Conservation (phyloP, 2,797 vertebrate species). For the Tokudaia tokunoshimensis region DNA sequence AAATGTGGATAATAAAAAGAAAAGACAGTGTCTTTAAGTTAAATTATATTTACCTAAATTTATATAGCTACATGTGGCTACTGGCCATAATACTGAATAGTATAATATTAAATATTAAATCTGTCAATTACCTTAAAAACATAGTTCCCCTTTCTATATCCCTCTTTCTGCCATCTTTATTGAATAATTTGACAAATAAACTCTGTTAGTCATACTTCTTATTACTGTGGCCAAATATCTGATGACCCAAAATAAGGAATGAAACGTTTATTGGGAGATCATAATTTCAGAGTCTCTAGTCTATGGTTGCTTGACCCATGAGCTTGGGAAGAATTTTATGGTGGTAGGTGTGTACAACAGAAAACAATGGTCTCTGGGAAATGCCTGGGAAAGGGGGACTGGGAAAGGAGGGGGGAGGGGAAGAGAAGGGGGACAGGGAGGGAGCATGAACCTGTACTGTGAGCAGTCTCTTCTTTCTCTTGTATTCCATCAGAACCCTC, state of each 20-base stretch:
- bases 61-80: background rate
- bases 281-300: background rate
- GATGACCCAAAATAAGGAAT: background rate
- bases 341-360: background rate
- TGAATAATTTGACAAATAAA: background rate
- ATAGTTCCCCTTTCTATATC: background rate
- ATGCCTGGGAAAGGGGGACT: background rate
- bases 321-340: background rate
- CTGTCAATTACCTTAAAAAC: conserved; percentile 7
- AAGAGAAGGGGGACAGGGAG: too few species aligned
- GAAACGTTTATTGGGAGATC: background rate
- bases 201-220: background rate
- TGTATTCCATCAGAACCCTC: background rate
- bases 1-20: background rate
- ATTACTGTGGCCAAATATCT: background rate
- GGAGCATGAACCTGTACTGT: background rate
- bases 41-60: conserved; percentile 22
- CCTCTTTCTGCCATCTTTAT: conserved; percentile 16
- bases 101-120: background rate
- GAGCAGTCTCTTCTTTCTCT: background rate
- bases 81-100: background rate
- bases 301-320: background rate
- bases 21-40: background rate
- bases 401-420: too few species aligned
- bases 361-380: background rate